Base-by-base conservation (phyloP, 2,113 vertebrate genomes). In the Actenoides lindsayi region DNA sequence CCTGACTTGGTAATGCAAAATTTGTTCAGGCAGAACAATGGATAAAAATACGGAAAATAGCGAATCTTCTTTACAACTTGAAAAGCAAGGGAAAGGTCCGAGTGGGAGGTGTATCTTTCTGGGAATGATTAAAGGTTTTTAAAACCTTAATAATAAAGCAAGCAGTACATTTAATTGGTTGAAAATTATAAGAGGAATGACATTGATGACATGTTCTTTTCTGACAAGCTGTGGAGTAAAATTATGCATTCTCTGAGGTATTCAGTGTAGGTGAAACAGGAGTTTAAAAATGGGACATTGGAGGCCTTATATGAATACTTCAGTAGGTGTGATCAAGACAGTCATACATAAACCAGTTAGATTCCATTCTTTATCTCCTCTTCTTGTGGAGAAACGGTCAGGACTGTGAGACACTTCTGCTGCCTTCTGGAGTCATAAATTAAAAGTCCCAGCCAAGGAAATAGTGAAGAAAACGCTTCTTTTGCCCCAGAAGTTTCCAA, bases 241-340 rank as follows among this genome's bases (percentile, higher is more conserved):
- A 53, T 80, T 86, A 76, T 78, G 28, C 48, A 39, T 94, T 95
- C 95, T 93, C 54, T 88, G 75, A 88, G 50, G 24, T 83, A 85
- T 64, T 88, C 44, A 71, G 51, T 83, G 88, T 96, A 83, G 82
- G 89, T 91, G 93, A 95, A 89, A 78, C 54, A 89, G 30, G 74
- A 59, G 57, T 84, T 94, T 91, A 84, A 96, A 96, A 96, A 91
- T 80, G 75, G 79, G 59, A 76, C n/a, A 27, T 14, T 83, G 50
- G 39, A 50, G 31, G 46, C 84, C 90, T 54, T 71, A 6, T 51
- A 27, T 79, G 74, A 93, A 82, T 84, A 35, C 27, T 75, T 94
- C 5, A 54, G 82, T 65, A 86, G 75, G 51, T 87, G 75, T 4
- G 4, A 88, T 81, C 42, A 65, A 83, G 79, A 44, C 19, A 46